Evolutionary conservation across 2,113 vertebrate species (phyloP), one percentile per base, ranked within the genome.

Genomic region (Psittacus erithacus): DNA sequence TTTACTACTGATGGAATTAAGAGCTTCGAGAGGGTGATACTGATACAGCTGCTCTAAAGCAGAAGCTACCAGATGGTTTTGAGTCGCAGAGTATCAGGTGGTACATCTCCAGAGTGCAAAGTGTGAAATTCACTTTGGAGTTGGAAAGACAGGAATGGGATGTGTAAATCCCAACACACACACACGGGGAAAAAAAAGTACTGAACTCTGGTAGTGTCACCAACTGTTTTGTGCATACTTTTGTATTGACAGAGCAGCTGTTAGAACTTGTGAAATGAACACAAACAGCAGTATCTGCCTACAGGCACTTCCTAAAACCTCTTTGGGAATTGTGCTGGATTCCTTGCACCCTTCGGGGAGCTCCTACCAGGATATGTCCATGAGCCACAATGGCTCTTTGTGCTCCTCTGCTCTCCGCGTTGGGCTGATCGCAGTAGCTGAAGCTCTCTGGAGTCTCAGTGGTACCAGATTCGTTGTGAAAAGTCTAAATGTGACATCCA

Each of bases 311-410:
- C 49, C 31, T 8, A 0, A 6, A 59, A 3, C 24, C 41, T 25
- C 7, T 59, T 2, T 11, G 60, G 70, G 9, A 17, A 4, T 13
- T 3, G 27, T 3, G 41, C 46, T 19, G 46, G 39, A 3, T 28
- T 13, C 29, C 43, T 29, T 2, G 1, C 16, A 28, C 59, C 17
- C 39, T 10, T 29, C 1, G 1, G n/a, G n/a, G 7, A 19, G 31
- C 55, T 55, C 25, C 18, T 7, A 5, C 17, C 24, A 4, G 38
- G 46, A 39, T 24, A 43, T 19, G 65, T n/a, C n/a, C 2, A 1
- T 1, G 59, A 19, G 16, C 70, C 49, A 0, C 82, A 1, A 3
- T 0, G 29, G 27, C 57, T 7, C 9, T 4, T 11, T 2, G 57
- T 20, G 29, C 46, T 62, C 12, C 57, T 76, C 12, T 1, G 3